Conservation (phyloP, 2,888 invertebrate species). For the Halictus quadricinctus region DNA sequence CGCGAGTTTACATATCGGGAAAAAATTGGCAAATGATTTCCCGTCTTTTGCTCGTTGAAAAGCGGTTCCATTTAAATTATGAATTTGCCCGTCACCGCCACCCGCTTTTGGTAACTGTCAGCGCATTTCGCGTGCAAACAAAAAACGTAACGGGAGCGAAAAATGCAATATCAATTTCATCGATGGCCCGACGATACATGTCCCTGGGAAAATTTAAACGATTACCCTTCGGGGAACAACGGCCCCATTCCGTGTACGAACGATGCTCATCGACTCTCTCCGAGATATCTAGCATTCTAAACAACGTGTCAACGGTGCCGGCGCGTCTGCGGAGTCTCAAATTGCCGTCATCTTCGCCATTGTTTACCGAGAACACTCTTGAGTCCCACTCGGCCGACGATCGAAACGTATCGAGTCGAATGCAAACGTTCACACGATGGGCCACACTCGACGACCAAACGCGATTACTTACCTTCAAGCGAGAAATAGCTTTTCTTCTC, state of each 20-base stretch:
- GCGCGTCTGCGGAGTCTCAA: not conserved
- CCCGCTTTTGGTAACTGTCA: slow-evolving; percentile 8
- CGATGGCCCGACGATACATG: not conserved
- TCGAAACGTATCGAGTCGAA: slow-evolving; percentile 5
- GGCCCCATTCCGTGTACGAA: not conserved
- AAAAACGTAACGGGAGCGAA: not conserved
- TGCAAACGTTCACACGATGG: not conserved
- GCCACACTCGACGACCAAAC: not conserved
- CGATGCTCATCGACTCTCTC: not conserved
- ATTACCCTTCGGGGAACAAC: not conserved
- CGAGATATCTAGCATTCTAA: not conserved
- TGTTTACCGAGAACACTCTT: not conserved
- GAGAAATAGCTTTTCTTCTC: not conserved
- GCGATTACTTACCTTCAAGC: not conserved
- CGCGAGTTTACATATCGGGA: not conserved
- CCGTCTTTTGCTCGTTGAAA: slow-evolving; percentile 9
- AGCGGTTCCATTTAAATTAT: slow-evolving; percentile 11
- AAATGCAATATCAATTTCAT: not conserved
- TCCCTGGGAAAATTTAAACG: not conserved
- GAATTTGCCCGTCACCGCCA: slow-evolving; percentile 3
- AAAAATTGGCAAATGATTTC: slow-evolving; percentile 12
- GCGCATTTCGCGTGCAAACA: not conserved
- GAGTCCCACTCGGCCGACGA: not conserved
- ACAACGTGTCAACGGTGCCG: not conserved
- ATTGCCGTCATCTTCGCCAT: not conserved